A percentile compares a stretch with the other conserved stretches of the same genome.
Evolutionary conservation across 2,113 vertebrate genomes (phyloP).

Genomic region (Zosterops borbonicus): DNA sequence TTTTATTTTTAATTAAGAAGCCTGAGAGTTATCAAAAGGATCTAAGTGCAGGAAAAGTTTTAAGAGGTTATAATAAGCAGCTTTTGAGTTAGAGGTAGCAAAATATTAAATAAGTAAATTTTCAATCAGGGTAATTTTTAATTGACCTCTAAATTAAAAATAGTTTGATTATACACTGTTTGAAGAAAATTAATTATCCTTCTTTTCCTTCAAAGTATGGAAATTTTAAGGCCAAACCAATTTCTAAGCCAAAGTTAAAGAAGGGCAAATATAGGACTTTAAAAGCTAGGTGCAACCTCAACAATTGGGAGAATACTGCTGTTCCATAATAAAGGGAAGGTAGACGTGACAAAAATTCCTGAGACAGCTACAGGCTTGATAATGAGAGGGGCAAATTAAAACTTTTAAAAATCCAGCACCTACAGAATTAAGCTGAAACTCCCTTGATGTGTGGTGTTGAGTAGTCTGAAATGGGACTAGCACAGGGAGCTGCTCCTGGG

Average conservation of each 20-base stretch:
- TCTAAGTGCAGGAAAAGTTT: not conserved
- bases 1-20: not conserved
- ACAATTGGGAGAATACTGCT: not conserved
- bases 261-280: constrained; percentile 45
- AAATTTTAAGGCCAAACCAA: constrained; percentile 50
- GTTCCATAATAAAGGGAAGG: constrained; percentile 43
- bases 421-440: not conserved
- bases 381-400: not conserved
- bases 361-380: not conserved
- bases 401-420: not conserved
- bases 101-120: constrained; percentile 43
- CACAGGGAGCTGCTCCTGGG: not conserved
- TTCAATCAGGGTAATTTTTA: constrained; percentile 29
- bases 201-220: constrained; percentile 59
- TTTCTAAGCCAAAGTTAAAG: constrained; percentile 49
- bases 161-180: constrained; percentile 47
- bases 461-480: not conserved
- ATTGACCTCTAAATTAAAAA: constrained; percentile 60
- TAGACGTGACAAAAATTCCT: constrained; percentile 9
- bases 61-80: constrained; percentile 4
- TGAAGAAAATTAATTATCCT: constrained; percentile 68
- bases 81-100: constrained; percentile 35
- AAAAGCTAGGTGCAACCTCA: constrained; percentile 22
- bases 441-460: not conserved
- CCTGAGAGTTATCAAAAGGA: not conserved